Percentiles rank a stretch among this genome's conserved stretches.
Conservation (phyloP, 2,888 invertebrate genomes). For the Acrobasis suavella region DNA sequence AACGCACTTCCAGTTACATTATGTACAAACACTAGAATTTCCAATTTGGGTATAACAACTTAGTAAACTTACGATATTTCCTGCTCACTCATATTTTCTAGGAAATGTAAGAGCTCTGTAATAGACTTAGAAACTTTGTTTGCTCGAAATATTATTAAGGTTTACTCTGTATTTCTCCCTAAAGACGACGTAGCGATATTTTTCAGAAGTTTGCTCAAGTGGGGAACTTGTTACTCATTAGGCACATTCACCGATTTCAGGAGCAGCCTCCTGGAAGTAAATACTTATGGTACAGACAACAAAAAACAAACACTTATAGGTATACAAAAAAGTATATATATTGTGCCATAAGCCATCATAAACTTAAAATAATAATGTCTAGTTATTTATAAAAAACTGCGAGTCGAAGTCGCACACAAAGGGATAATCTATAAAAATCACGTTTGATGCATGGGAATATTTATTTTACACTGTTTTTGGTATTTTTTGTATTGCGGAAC, state of each 20-base stretch:
- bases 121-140: not conserved
- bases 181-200: conserved; percentile 1
- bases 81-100: not conserved
- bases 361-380: no score
- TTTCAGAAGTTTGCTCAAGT: conserved; percentile 15
- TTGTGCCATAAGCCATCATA: no score
- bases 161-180: conserved; percentile 4
- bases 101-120: not conserved
- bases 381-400: no score
- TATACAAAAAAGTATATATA: not conserved
- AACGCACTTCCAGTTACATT: no score
- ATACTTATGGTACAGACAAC: conserved; percentile 2
- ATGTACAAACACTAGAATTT: no score
- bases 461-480: no score
- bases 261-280: conserved; percentile 12
- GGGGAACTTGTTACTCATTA: conserved; percentile 19
- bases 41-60: no score
- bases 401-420: no score
- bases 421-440: no score
- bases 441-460: no score
- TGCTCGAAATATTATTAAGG: not conserved
- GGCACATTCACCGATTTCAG: conserved; percentile 12
- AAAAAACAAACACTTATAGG: not conserved
- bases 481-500: no score
- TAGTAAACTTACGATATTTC: no score